Evolutionary conservation across 2,888 invertebrate species (phyloP).

Genomic region (Drosophila borealis): DNA sequence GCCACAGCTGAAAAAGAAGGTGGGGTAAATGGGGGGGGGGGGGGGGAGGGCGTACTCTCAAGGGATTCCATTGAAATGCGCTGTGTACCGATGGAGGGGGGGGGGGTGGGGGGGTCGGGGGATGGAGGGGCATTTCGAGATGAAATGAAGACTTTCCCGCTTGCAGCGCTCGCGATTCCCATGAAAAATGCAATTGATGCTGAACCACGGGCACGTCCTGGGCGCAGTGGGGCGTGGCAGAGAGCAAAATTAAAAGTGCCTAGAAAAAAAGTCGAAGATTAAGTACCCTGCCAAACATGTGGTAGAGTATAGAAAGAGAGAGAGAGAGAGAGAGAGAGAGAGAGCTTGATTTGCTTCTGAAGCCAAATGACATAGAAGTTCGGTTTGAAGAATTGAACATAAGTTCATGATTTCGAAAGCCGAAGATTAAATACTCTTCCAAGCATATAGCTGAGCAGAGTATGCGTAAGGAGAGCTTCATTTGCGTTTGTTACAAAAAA

Average conservation of each 20-base stretch:
- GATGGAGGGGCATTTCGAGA: not conserved
- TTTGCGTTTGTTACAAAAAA: too few relatives aligned
- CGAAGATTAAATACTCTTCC: too few relatives aligned
- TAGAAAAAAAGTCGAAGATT: not conserved
- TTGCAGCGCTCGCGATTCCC: conserved; percentile 49
- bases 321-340: too few relatives aligned
- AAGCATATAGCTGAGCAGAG: too few relatives aligned
- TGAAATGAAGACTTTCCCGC: conserved; percentile 64
- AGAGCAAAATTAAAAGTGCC: not conserved
- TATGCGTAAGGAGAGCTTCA: too few relatives aligned
- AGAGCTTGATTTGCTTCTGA: too few relatives aligned
- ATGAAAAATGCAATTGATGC: conserved; percentile 76
- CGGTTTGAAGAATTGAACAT: too few relatives aligned
- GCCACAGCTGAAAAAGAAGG: conserved; percentile 1
- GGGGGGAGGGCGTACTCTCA: not conserved
- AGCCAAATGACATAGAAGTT: too few relatives aligned
- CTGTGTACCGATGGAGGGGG: not conserved
- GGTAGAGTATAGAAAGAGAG: too few relatives aligned
- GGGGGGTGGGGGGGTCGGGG: not conserved
- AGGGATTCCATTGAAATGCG: conserved; percentile 21
- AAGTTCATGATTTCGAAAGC: too few relatives aligned
- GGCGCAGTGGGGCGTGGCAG: conserved; percentile 51
- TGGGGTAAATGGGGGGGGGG: too few relatives aligned
- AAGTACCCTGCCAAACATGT: too few relatives aligned
- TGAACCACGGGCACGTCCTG: conserved; percentile 57